These are phyloP conservation scores for Homarus americanus DNA, from an alignment of 1,140 invertebrate species.

Conservation along the genomic window DNA sequence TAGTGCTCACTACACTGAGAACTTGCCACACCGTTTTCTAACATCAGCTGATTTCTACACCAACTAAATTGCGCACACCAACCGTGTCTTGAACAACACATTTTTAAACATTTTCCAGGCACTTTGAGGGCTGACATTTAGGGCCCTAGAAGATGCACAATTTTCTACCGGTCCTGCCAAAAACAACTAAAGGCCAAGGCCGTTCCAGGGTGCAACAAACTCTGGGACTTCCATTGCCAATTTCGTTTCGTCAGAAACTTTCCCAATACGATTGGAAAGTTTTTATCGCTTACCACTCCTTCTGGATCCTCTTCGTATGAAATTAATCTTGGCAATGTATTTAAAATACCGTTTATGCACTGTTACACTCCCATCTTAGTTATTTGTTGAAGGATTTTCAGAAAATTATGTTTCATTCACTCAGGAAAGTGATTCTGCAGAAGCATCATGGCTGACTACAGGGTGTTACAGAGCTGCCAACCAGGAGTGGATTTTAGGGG, in stretches of 20 bases:
- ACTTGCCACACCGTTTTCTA: conserved; percentile 30
- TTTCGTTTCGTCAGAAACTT: conserved; percentile 47
- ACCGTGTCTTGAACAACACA: neutral
- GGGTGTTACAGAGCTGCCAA: conserved; percentile 63
- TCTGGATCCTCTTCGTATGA: conserved; percentile 47
- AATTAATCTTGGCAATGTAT: neutral
- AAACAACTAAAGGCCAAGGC: conserved; percentile 64
- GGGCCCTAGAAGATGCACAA: neutral
- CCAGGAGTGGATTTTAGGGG: conserved; percentile 1
- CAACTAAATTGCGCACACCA: neutral
- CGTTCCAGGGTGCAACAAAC: conserved; percentile 56
- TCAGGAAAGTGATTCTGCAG: conserved; percentile 62
- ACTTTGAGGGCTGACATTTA: neutral
- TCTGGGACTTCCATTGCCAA: conserved; percentile 1
- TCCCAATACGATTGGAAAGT: conserved; percentile 17
- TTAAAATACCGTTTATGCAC: conserved; percentile 36
- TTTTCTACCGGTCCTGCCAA: conserved; percentile 42
- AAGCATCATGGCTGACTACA: conserved; percentile 69
- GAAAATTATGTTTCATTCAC: conserved; percentile 54
- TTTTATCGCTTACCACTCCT: conserved; percentile 51
- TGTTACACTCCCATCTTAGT: conserved; percentile 52
- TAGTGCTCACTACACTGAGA: too few species aligned
- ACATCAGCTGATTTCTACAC: conserved; percentile 45
- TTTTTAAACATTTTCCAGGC: neutral
- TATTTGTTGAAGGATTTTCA: conserved; percentile 19